Base-by-base conservation (phyloP, 2,113 vertebrate species). In the Grammomys dolichurus region DNA sequence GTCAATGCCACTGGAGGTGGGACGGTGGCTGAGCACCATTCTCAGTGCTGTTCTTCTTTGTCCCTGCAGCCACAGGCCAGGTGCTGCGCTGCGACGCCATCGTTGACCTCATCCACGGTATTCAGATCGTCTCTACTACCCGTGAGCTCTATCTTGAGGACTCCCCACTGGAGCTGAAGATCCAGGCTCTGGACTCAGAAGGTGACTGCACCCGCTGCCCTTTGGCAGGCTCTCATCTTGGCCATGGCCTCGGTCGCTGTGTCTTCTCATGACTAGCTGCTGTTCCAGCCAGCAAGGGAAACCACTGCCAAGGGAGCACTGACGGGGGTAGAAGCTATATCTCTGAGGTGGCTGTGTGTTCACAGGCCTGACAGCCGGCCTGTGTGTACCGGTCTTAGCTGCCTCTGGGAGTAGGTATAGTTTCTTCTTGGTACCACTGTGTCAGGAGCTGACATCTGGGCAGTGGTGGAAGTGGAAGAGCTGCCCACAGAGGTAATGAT, bases 101-200 rank as follows among this genome's bases (percentile, higher is more conserved):
- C 0, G 99, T 99, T 0, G 99, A 99, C 96, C 97, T 99, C 75
- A 99, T 99, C 97, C 99, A 98, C 3, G 99, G 98, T 81, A 99
- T 99, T 93, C 99, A 99, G 96, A 98, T 99, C 0, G 99, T 99
- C 76, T 99, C 99, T 46, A 99, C 99, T 19, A 99, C 99, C 16
- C 99, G 99, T 13, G 99, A 99, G 94, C 99, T 99, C 1, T 99
- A 99, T 94, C 98, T 99, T 10, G 99, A 99, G 97, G 99, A 99
- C 97, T 99, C 99, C 0, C 99, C 99, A 0, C 98, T 99, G 96
- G 98, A 99, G 86, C 98, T 99, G 90, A 99, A 98, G 98, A 99
- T 99, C 95, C 98, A 99, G 51, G 99, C 99, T 36, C 98, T 99
- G 96, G 99, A 99, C 98, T 99, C 99, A 0, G 99, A 99, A 98